Conservation (phyloP, 2,113 vertebrate species). For the Lontra canadensis region DNA sequence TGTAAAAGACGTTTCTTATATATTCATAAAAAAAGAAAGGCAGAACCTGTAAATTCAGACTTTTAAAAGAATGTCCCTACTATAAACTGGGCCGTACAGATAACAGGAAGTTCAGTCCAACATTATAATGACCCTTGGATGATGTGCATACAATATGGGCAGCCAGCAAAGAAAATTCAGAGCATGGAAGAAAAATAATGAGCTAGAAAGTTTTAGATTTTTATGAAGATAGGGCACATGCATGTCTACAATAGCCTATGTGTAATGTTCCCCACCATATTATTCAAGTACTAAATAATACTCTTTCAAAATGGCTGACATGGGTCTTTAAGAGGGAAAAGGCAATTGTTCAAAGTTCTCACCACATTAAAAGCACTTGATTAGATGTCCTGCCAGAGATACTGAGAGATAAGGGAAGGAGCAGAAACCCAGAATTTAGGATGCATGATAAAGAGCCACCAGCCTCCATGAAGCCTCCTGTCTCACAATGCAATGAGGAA, state of each 20-base stretch:
- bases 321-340: not conserved
- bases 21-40: not conserved
- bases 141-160: not conserved
- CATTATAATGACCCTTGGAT: not conserved
- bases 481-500: not conserved
- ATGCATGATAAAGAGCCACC: not conserved
- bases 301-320: not conserved
- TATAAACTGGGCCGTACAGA: not conserved
- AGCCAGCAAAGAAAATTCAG: not conserved
- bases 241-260: not conserved
- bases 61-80: not conserved
- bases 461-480: not conserved
- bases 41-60: not conserved
- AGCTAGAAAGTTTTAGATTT: not conserved
- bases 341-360: not conserved
- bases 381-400: not conserved
- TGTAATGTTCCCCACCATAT: not conserved
- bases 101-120: not conserved
- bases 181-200: not conserved
- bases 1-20: not conserved
- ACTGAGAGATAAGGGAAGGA: not conserved
- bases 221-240: not conserved
- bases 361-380: not conserved
- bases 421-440: not conserved
- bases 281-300: not conserved